Evolutionary conservation across 2,797 vertebrate genomes (phyloP), one percentile per base, ranked within the genome.

Genomic region (Lerista edwardsae): DNA sequence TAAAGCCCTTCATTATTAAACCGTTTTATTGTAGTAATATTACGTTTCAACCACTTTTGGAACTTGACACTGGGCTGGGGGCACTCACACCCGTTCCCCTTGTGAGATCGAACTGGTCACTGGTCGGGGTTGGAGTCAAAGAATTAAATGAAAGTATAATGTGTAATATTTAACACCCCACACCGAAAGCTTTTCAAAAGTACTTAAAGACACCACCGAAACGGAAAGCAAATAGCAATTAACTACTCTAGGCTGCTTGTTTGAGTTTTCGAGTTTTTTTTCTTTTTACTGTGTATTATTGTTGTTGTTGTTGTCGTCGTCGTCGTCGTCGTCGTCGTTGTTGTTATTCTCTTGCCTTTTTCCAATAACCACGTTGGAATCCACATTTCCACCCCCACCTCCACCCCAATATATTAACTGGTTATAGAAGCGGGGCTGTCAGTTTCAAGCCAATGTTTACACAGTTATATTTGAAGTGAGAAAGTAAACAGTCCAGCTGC

Each of bases 1-100:
- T 96, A 97, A 97, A 96, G 96, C 96, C 95, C 91, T 95, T 94
- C 95, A 95, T 96, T 97, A 96, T 97, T 97, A 97, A 96, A 96
- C 92, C 89, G 86, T 96, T 96, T 96, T 95, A 95, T 95, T 95
- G 94, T 95, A 93, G 95, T 94, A 94, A 96, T 96, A 96, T 97
- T 96, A 96, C 94, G 93, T 97, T 96, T 96, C 96, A 95, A 91
- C 86, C 90, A 17, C 93, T 93, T 92, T 91, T 89, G 93, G 94
- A 96, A 96, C 94, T 94, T 75, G 90, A 95, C 92, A 95, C 87
- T 91, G 85, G 61, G 17, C 27, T n/a, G n/a, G 19, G 8, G 21
- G 9, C 34, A 96, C 94, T 55, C 51, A 55, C 51, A 55, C 51
- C 51, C 11, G 94, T 96, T 96, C 96, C 92, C 94, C 93, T 95